phyloP scores from a whole-genome alignment of 2,797 vertebrate species.

The Platyrinchus mystaceus region DNA sequence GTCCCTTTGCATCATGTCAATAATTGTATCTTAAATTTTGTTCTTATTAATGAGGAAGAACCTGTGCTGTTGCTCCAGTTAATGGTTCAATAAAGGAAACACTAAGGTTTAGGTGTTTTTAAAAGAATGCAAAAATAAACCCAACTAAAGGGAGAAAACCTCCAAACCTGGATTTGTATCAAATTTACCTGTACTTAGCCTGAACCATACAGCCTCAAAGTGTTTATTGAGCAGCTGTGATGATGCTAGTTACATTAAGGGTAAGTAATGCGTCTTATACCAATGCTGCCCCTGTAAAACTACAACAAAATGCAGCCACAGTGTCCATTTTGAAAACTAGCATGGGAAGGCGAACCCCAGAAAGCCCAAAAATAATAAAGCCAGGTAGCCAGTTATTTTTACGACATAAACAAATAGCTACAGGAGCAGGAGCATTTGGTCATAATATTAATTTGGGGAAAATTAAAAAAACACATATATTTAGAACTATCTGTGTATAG shows the following conservation, averaged over 20 bases:
- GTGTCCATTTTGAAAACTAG: not conserved
- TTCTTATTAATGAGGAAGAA: not conserved
- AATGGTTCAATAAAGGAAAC: not conserved
- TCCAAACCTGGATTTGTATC: not conserved
- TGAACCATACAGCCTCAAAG: not conserved
- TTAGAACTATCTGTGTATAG: not conserved
- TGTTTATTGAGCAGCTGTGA: not conserved
- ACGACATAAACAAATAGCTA: not conserved
- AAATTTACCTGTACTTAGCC: not conserved
- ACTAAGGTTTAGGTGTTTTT: not conserved
- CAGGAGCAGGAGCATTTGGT: not conserved
- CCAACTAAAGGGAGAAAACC: not conserved
- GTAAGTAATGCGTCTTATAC: not conserved
- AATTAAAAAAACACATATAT: not conserved
- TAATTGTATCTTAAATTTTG: not conserved
- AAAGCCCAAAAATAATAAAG: not conserved
- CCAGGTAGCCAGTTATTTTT: not conserved
- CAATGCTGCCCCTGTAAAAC: not conserved
- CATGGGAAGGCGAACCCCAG: not conserved
- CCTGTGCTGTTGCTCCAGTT: not conserved
- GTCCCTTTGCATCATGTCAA: not conserved
- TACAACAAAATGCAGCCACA: rapidly evolving
- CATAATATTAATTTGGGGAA: not conserved
- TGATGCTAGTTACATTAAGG: not conserved
- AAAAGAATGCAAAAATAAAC: not conserved